phyloP scores from a whole-genome alignment of 2,888 invertebrate species.

The Luffia ferchaultella region DNA sequence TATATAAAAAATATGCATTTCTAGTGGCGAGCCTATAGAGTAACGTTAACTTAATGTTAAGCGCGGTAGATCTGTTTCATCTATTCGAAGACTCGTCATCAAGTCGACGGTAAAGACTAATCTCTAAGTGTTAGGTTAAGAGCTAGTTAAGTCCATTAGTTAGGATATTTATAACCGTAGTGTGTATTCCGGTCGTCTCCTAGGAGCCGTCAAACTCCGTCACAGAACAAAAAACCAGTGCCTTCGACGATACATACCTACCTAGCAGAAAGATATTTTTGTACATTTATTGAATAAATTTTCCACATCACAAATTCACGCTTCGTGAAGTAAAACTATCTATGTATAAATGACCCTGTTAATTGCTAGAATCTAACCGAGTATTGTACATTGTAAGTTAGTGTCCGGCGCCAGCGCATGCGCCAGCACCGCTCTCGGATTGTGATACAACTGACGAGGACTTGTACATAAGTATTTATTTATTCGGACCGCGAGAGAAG shows the following conservation, averaged over 20 bases:
- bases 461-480: slow-evolving; percentile 46
- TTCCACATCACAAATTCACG: background rate
- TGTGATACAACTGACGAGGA: slow-evolving; percentile 43
- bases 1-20: slow-evolving; percentile 54
- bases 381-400: background rate
- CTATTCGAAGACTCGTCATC: slow-evolving; percentile 61
- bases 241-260: slow-evolving; percentile 64
- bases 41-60: slow-evolving; percentile 33
- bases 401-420: background rate
- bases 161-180: slow-evolving; percentile 52
- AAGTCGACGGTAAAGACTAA: slow-evolving; percentile 63
- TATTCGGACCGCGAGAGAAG: slow-evolving; percentile 54
- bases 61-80: slow-evolving; percentile 62
- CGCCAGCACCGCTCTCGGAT: slow-evolving; percentile 32
- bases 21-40: slow-evolving; percentile 52
- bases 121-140: slow-evolving; percentile 39
- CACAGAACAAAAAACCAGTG: slow-evolving; percentile 43
- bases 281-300: slow-evolving; percentile 26
- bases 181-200: too few species aligned
- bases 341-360: background rate
- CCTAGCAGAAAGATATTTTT: slow-evolving; percentile 57
- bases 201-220: background rate
- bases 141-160: slow-evolving; percentile 54
- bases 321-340: background rate
- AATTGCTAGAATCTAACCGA: background rate